Evolutionary conservation across 2,797 vertebrate genomes (phyloP).

Genomic region (Clarias laeviceps): DNA sequence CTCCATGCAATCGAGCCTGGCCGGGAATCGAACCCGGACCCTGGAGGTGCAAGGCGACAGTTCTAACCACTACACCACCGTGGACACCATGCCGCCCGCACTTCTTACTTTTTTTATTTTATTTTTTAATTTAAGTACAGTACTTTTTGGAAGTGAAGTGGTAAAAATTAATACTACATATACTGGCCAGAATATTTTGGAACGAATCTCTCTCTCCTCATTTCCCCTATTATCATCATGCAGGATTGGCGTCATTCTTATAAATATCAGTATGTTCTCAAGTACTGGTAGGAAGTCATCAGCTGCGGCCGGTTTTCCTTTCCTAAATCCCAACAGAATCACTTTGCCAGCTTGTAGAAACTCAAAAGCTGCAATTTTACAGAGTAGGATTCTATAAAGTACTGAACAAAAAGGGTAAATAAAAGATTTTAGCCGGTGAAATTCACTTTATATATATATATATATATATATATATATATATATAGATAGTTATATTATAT

Average conservation of each 20-base stretch:
- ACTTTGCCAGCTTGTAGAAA: neutral
- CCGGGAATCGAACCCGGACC: too few species aligned
- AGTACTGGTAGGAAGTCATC: slow-evolving; percentile 1
- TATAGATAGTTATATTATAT: too few species aligned
- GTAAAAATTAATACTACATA: neutral
- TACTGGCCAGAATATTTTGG: slow-evolving; percentile 9
- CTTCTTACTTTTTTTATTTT: too few species aligned
- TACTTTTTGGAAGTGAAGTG: neutral
- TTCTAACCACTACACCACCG: too few species aligned
- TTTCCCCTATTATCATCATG: neutral
- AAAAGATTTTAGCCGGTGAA: too few species aligned
- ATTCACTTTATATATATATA: too few species aligned
- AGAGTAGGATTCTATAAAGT: neutral
- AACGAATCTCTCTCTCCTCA: neutral
- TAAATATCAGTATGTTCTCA: neutral
- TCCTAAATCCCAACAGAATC: neutral
- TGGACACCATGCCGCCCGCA: too few species aligned
- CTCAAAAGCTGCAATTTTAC: neutral
- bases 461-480: too few species aligned
- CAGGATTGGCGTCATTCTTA: slow-evolving; percentile 9
- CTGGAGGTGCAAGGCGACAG: too few species aligned
- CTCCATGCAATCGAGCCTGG: too few species aligned
- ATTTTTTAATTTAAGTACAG: too few species aligned
- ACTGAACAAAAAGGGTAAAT: too few species aligned
- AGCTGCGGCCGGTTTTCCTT: neutral